phyloP scores from a whole-genome alignment of 2,888 invertebrate species.

The Oligia strigilis region DNA sequence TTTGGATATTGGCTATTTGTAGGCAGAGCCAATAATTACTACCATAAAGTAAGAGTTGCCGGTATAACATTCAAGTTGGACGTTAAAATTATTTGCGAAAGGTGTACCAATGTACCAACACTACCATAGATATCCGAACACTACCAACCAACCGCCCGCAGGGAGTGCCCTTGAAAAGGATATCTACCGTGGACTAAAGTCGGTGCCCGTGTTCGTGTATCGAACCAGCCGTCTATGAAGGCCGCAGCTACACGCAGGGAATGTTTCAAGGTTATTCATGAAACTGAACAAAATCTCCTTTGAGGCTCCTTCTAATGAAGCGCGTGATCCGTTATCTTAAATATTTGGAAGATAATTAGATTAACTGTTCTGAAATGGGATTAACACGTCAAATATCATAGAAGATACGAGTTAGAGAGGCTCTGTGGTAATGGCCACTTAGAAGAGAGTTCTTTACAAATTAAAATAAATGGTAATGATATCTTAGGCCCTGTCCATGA shows the following conservation, averaged over 20 bases:
- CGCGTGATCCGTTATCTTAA: slow-evolving; percentile 60
- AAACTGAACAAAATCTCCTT: slow-evolving; percentile 51
- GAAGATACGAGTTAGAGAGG: slow-evolving; percentile 69
- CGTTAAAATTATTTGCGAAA: slow-evolving; percentile 67
- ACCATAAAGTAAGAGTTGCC: slow-evolving; percentile 58
- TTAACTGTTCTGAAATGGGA: slow-evolving; percentile 61
- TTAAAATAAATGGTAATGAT: slow-evolving; percentile 31
- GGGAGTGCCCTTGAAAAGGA: slow-evolving; percentile 82
- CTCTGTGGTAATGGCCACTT: slow-evolving; percentile 17
- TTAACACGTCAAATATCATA: slow-evolving; percentile 52
- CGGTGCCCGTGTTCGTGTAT: slow-evolving; percentile 77
- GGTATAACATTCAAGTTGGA: slow-evolving; percentile 58
- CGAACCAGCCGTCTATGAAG: slow-evolving; percentile 81
- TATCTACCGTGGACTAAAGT: slow-evolving; percentile 74
- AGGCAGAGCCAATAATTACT: slow-evolving; percentile 55
- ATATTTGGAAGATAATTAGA: slow-evolving; percentile 64
- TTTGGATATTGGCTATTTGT: slow-evolving; percentile 66
- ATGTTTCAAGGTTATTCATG: slow-evolving; percentile 65
- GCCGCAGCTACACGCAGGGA: slow-evolving; percentile 71
- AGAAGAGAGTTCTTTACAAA: slow-evolving; percentile 7
- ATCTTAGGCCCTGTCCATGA: slow-evolving; percentile 19
- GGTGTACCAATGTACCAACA: slow-evolving; percentile 41
- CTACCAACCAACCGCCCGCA: slow-evolving; percentile 63
- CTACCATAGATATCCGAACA: no score
- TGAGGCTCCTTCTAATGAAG: slow-evolving; percentile 10